Percentiles rank a stretch among this genome's conserved stretches.
These are phyloP conservation scores for Thryonomys swinderianus DNA, from an alignment of 2,113 vertebrate species.

Conservation along the genomic window DNA sequence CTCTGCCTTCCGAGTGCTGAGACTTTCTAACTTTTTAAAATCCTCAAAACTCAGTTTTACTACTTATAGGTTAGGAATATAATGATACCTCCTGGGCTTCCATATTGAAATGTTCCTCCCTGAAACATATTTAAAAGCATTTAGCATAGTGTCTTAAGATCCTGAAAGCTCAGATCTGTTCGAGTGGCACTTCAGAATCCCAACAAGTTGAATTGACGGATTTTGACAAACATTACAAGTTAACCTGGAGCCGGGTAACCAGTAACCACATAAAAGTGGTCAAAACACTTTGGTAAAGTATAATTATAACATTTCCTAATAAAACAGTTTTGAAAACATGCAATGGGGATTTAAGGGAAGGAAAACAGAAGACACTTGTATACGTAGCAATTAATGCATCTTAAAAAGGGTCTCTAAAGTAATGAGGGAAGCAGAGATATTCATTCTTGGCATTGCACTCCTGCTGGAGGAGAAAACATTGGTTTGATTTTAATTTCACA, in stretches of 20 bases:
- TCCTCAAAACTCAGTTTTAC: background rate
- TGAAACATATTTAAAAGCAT: background rate
- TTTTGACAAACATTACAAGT: background rate
- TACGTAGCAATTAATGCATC: background rate
- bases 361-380: background rate
- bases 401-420: background rate
- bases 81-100: background rate
- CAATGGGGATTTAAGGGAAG: background rate
- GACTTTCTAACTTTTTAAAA: background rate
- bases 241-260: background rate
- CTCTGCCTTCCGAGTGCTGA: too few species aligned
- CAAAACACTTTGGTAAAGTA: background rate
- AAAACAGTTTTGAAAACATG: background rate
- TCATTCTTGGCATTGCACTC: background rate
- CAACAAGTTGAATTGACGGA: background rate
- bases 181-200: background rate
- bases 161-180: background rate
- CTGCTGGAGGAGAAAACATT: background rate
- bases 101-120: background rate
- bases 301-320: background rate
- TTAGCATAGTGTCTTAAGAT: background rate
- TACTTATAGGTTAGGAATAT: background rate
- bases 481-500: background rate
- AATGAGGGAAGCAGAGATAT: background rate
- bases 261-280: background rate